A percentile compares a stretch with the other conserved stretches of the same genome.
Evolutionary conservation across 2,888 invertebrate species (phyloP).

Genomic region (Muschampia plurimacula): DNA sequence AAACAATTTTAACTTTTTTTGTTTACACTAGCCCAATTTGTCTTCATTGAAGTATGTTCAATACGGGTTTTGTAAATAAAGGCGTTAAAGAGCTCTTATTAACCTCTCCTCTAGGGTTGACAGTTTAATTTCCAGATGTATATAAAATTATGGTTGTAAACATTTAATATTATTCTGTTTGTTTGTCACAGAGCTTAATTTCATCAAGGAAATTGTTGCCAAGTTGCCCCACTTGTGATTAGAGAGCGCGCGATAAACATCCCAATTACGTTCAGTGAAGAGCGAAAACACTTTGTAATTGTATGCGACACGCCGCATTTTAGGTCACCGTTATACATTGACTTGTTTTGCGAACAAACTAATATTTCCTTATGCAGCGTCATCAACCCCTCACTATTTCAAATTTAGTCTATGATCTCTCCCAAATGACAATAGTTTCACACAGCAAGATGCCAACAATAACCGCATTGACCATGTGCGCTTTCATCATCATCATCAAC

Average conservation of each 20-base stretch:
- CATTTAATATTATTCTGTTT: constrained; percentile 4
- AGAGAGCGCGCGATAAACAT: constrained; percentile 20
- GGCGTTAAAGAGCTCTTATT: too few relatives aligned
- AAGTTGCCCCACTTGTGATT: constrained; percentile 13
- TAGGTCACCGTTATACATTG: constrained; percentile 2
- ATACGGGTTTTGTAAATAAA: too few relatives aligned
- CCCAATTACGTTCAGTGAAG: constrained; percentile 29
- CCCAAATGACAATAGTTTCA: background rate
- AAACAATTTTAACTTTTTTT: too few relatives aligned
- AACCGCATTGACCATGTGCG: too few relatives aligned
- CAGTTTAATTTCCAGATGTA: background rate
- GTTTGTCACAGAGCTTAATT: constrained; percentile 25
- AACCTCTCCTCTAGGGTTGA: background rate
- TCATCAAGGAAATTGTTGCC: constrained; percentile 24
- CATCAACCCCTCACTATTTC: background rate
- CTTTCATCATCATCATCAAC: too few relatives aligned
- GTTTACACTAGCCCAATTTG: too few relatives aligned
- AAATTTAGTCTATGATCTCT: background rate
- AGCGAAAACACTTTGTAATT: constrained; percentile 18
- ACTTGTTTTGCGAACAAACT: background rate
- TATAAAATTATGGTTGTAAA: background rate
- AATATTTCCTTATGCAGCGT: background rate
- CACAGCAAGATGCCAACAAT: too few relatives aligned
- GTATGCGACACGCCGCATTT: constrained; percentile 16
- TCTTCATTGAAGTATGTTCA: too few relatives aligned